phyloP scores from a whole-genome alignment of 2,797 vertebrate species.

The Percopsis omiscomaycus region DNA sequence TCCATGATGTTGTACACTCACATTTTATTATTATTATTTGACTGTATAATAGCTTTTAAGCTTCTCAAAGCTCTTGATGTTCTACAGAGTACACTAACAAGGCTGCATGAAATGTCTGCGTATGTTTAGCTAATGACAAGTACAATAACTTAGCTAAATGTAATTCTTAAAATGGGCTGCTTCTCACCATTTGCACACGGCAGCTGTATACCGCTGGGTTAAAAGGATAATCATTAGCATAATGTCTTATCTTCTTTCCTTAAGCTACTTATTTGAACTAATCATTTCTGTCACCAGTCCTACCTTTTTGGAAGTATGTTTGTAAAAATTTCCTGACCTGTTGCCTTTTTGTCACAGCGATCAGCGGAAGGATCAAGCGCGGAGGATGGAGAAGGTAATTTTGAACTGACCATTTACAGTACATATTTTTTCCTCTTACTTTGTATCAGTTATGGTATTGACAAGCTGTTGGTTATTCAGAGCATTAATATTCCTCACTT shows the following conservation, averaged over 20 bases:
- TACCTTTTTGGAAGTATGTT: background rate
- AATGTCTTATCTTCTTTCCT: too few species aligned
- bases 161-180: background rate
- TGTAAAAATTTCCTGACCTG: background rate
- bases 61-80: background rate
- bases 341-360: conserved; percentile 77
- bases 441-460: background rate
- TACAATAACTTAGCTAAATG: background rate
- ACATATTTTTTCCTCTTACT: background rate
- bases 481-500: conserved; percentile 14
- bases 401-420: background rate
- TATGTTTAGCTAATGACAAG: background rate
- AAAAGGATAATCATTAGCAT: too few species aligned
- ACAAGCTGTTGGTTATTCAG: background rate
- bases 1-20: background rate
- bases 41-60: background rate
- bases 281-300: background rate
- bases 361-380: conserved; percentile 95
- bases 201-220: too few species aligned
- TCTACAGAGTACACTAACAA: conserved; percentile 6
- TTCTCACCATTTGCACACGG: background rate
- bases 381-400: conserved; percentile 93
- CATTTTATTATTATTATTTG: conserved; percentile 2
- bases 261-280: background rate
- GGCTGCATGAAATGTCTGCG: conserved; percentile 1